phyloP scores from a whole-genome alignment of 1,140 invertebrate genomes.

The Cylas formicarius region DNA sequence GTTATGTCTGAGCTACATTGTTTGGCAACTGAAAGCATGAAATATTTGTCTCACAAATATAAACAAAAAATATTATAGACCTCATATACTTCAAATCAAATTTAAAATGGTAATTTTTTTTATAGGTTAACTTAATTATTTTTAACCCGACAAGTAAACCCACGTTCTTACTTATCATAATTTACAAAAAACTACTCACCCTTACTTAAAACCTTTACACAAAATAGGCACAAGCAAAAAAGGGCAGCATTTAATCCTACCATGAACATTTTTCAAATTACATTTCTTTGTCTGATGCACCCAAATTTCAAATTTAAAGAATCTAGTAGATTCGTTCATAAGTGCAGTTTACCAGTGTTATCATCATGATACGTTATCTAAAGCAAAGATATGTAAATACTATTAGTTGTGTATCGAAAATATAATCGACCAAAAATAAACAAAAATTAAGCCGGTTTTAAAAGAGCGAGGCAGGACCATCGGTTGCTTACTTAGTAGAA shows the following conservation, averaged over 20 bases:
- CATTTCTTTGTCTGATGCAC: slow-evolving; percentile 6
- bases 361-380: slow-evolving; percentile 4
- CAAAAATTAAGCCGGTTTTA: slow-evolving; percentile 4
- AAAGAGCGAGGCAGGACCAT: slow-evolving; percentile 2
- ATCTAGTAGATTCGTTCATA: neutral
- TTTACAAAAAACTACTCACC: slow-evolving; percentile 11
- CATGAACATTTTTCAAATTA: slow-evolving; percentile 14
- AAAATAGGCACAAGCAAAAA: slow-evolving; percentile 11
- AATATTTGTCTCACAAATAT: slow-evolving; percentile 7
- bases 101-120: slow-evolving; percentile 6
- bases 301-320: neutral
- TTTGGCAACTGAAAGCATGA: slow-evolving; percentile 13
- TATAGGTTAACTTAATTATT: slow-evolving; percentile 1
- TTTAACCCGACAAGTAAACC: neutral
- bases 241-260: slow-evolving; percentile 9
- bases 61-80: slow-evolving; percentile 5
- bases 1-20: slow-evolving; percentile 14
- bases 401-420: slow-evolving; percentile 2
- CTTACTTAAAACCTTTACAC: slow-evolving; percentile 11
- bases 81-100: slow-evolving; percentile 4
- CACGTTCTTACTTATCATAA: neutral
- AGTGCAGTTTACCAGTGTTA: neutral
- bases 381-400: slow-evolving; percentile 10
- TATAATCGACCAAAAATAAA: slow-evolving; percentile 8
- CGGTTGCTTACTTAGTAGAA: slow-evolving; percentile 10